Conservation (phyloP, 2,888 invertebrate genomes). For the Anagyrus pseudococci region DNA sequence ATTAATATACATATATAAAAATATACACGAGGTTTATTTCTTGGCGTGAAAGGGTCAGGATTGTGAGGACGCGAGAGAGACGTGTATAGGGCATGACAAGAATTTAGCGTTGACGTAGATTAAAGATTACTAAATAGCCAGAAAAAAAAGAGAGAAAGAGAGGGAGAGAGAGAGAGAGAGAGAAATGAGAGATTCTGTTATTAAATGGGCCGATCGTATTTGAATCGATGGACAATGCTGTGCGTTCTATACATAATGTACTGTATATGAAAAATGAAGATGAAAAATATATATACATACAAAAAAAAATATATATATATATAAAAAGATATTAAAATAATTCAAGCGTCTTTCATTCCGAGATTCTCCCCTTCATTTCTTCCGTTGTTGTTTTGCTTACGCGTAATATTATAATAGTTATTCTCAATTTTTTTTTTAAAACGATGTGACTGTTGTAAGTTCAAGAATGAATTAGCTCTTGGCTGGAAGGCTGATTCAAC, state of each 20-base stretch:
- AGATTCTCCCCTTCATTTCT: too few relatives aligned
- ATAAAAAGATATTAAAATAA: slow-evolving; percentile 4
- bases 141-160: slow-evolving; percentile 15
- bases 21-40: slow-evolving; percentile 26
- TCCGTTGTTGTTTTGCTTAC: too few relatives aligned
- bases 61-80: too few relatives aligned
- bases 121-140: background rate
- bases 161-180: slow-evolving; percentile 9
- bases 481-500: too few relatives aligned
- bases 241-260: slow-evolving; percentile 50
- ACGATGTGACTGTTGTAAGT: too few relatives aligned
- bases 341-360: background rate
- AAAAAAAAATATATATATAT: slow-evolving; percentile 38
- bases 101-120: background rate
- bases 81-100: background rate
- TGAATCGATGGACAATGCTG: slow-evolving; percentile 44
- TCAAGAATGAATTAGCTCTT: too few relatives aligned
- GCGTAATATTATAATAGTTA: too few relatives aligned
- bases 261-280: slow-evolving; percentile 37
- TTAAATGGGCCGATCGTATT: slow-evolving; percentile 25
- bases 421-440: too few relatives aligned
- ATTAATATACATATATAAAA: slow-evolving; percentile 20
- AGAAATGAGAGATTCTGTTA: slow-evolving; percentile 21
- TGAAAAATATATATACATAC: slow-evolving; percentile 42
- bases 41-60: slow-evolving; percentile 5